These are phyloP conservation scores for Lepidotrigona ventralis DNA, from an alignment of 1,140 invertebrate species.

Conservation along the genomic window DNA sequence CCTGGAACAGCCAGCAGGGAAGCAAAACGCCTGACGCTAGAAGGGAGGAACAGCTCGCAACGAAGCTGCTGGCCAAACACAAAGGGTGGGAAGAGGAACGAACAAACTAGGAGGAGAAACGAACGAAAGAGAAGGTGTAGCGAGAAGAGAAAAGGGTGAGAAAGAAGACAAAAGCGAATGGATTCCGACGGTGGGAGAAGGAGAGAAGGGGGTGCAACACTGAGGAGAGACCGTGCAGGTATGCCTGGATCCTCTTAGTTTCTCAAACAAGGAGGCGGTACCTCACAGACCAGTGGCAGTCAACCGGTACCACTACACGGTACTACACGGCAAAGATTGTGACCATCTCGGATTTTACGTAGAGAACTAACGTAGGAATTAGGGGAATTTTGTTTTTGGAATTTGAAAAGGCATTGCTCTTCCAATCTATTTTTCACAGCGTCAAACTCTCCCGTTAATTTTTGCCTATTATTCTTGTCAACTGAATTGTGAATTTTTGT, in stretches of 20 bases:
- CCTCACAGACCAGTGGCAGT: slow-evolving; percentile 71
- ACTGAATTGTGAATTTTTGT: too few species aligned
- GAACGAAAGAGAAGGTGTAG: slow-evolving; percentile 19
- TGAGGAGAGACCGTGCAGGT: slow-evolving; percentile 52
- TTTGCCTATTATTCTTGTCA: too few species aligned
- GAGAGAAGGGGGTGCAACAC: slow-evolving; percentile 28
- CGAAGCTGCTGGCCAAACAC: slow-evolving; percentile 23
- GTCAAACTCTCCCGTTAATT: too few species aligned
- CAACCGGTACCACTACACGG: slow-evolving; percentile 61
- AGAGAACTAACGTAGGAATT: neutral
- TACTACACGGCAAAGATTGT: neutral
- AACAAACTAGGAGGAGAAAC: neutral
- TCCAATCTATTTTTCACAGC: neutral
- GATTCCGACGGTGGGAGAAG: slow-evolving; percentile 8
- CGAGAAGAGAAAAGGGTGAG: slow-evolving; percentile 22
- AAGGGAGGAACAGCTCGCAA: slow-evolving; percentile 11
- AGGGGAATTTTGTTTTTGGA: neutral
- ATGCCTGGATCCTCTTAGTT: slow-evolving; percentile 69
- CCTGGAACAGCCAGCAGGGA: slow-evolving; percentile 7
- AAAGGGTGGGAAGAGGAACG: neutral
- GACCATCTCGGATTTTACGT: neutral
- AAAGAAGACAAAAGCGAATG: slow-evolving; percentile 24
- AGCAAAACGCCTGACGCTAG: neutral
- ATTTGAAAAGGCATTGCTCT: neutral
- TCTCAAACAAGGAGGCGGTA: slow-evolving; percentile 75